Conservation (phyloP, 2,113 vertebrate genomes). For the Amphiprion percula region DNA sequence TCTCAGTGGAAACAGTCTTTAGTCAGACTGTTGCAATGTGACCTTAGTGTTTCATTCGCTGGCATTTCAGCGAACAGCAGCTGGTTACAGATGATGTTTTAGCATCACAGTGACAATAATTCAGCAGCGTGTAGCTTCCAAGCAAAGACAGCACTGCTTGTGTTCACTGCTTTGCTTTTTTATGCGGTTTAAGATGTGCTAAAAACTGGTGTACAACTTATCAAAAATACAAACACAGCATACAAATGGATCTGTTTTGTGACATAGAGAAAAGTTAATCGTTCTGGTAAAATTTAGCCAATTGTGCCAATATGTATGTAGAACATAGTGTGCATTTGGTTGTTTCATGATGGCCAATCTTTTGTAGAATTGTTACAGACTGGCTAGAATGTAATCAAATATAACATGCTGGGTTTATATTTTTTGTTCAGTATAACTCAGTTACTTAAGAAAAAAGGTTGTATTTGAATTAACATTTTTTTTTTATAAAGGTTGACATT, state of each 20-base stretch:
- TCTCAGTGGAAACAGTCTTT: slow-evolving; percentile 4
- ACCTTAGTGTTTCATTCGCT: slow-evolving; percentile 32
- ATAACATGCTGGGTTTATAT: too few species aligned
- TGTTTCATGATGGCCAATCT: too few species aligned
- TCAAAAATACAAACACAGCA: too few species aligned
- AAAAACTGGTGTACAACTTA: too few species aligned
- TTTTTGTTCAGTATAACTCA: not conserved
- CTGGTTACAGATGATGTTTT: slow-evolving; percentile 25
- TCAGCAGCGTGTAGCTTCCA: not conserved
- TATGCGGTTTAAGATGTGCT: not conserved
- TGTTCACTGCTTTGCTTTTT: not conserved
- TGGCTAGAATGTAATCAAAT: too few species aligned
- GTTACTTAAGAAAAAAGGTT: not conserved
- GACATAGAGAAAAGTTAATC: too few species aligned
- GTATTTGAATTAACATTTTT: too few species aligned
- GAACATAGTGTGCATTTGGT: too few species aligned
- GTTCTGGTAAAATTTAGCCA: too few species aligned
- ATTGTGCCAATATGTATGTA: too few species aligned
- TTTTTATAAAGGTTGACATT: not conserved
- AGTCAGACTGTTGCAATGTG: slow-evolving; percentile 21
- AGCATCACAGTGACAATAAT: slow-evolving; percentile 6
- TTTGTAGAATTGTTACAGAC: too few species aligned
- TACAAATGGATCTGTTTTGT: too few species aligned
- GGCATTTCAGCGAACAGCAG: slow-evolving; percentile 19
- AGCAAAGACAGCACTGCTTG: not conserved